Evolutionary conservation across 2,797 vertebrate species (phyloP).

Genomic region (Neosilurus hyrtlii): DNA sequence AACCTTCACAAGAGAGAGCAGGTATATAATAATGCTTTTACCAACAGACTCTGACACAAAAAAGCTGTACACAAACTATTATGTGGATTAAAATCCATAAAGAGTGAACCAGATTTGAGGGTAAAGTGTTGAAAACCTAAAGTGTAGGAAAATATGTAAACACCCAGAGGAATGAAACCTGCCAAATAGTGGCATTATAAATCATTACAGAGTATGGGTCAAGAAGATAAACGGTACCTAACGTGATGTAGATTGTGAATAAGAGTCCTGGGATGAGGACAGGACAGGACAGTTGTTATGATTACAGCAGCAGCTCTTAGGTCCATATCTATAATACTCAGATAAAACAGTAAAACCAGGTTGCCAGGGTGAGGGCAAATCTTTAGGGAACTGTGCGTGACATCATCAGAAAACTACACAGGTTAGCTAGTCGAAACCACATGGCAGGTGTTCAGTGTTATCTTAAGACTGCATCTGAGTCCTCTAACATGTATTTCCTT

Average conservation of each 20-base stretch:
- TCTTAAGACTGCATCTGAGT: not conserved
- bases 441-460: conserved; percentile 15
- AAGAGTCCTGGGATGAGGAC: not conserved
- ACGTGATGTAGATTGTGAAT: not conserved
- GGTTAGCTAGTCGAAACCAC: not conserved
- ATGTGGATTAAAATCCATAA: not conserved
- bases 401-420: not conserved
- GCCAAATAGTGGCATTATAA: not conserved
- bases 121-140: not conserved
- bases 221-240: not conserved
- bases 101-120: not conserved
- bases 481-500: not conserved
- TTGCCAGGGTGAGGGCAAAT: not conserved
- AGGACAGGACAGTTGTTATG: not conserved
- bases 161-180: not conserved
- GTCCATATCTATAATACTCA: not conserved
- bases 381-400: not conserved
- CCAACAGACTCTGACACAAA: not conserved
- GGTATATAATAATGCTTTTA: not conserved
- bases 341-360: not conserved
- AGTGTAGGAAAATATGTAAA: not conserved
- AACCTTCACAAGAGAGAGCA: conserved; percentile 72
- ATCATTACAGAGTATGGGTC: too few relatives aligned
- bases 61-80: too few relatives aligned
- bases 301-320: not conserved